Evolutionary conservation across 2,797 vertebrate genomes (phyloP), one percentile per base, ranked within the genome.

Genomic region (Myripristis jacobus): DNA sequence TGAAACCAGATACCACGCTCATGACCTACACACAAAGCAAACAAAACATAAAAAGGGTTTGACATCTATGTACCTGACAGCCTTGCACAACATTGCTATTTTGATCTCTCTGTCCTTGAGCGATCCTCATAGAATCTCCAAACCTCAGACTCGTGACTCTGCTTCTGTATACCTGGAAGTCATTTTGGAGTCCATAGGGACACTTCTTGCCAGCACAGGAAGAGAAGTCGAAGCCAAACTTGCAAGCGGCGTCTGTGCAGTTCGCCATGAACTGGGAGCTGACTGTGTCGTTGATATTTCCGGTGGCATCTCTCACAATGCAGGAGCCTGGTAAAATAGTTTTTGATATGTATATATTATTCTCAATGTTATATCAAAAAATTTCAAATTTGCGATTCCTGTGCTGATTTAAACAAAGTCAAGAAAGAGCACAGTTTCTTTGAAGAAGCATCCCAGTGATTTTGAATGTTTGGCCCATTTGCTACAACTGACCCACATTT

Each of bases 1-100:
- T 94, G 87, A 99, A 98, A 77, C 97, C 97, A 2, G 98, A 97
- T 57, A 97, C 97, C 89, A 96, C 83, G 74, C 96, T 97, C 97
- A 99, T 99, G 47, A 97, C 94, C 98, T 98, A 78, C 62, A 65
- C 0, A 1, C 0, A 52, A 9, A 13, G 51, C 18, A 19, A 31
- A 46, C 55, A 1, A 1, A 1, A 46, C 16, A 34, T n/a, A 10
- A 0, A 66, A 64, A 0, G 1, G 1, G 10, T 56, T 55, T 68
- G 18, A 57, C 22, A 48, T 56, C 44, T 2, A 46, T 61, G 1
- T 3, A 61, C 11, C 3, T 8, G 10, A 47, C n/a, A 36, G 46
- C 12, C 18, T 44, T n/a, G 43, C 43, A 44, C 16, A 24, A 24
- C 4, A 38, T 5, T 4, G 0, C 7, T 24, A 9, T 24, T 59